Conservation (phyloP, 2,113 vertebrate species). For the Rostratula benghalensis region DNA sequence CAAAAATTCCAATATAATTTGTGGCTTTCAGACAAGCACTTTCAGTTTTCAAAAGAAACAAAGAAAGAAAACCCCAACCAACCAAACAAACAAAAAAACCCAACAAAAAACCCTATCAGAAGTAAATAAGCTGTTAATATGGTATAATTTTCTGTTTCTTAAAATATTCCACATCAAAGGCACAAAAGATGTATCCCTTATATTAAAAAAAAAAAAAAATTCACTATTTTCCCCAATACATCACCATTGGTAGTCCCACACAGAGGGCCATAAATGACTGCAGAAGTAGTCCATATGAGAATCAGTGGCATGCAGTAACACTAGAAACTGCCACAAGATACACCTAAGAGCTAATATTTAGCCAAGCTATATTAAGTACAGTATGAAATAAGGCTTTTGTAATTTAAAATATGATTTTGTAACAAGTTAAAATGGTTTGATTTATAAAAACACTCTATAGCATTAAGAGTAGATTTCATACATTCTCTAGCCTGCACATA, state of each 20-base stretch:
- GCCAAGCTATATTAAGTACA: background rate
- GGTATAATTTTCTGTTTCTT: background rate
- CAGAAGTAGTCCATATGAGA: background rate
- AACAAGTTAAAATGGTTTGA: background rate
- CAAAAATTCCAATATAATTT: background rate
- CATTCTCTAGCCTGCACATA: background rate
- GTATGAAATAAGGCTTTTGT: background rate
- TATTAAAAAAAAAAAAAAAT: background rate
- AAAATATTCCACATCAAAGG: background rate
- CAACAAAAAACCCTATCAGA: background rate
- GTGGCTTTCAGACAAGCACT: background rate
- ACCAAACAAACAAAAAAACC: too few species aligned
- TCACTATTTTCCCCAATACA: background rate
- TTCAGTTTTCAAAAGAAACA: background rate
- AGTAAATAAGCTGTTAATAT: background rate
- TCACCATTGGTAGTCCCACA: background rate
- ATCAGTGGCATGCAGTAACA: background rate
- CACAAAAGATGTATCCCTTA: background rate
- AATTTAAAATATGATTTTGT: background rate
- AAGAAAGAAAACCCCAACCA: background rate
- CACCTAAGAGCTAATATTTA: background rate
- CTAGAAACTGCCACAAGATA: background rate
- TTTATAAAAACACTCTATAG: background rate
- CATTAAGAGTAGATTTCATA: accelerated
- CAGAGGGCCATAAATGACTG: background rate